phyloP scores from a whole-genome alignment of 2,888 invertebrate genomes.

The Pardosa pseudoannulata region DNA sequence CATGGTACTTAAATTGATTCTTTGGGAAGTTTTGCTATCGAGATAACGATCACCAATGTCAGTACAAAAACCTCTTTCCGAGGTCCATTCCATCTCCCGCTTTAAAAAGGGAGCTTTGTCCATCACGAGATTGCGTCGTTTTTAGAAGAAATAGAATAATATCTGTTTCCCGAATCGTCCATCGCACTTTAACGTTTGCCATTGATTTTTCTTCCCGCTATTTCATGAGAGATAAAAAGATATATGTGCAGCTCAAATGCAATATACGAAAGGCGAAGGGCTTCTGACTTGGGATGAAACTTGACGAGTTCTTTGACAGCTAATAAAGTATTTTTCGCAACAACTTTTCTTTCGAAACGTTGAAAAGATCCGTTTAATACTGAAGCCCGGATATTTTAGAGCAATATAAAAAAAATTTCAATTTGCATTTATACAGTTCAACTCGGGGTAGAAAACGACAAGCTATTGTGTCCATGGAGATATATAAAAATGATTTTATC shows the following conservation, averaged over 20 bases:
- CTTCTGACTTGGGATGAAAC: no score
- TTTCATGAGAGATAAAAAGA: conserved; percentile 6
- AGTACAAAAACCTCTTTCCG: conserved; percentile 3
- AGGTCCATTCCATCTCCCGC: background rate
- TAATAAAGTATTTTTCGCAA: no score
- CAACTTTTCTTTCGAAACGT: no score
- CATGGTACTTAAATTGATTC: conserved; percentile 8
- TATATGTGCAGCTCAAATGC: background rate
- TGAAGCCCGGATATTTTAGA: no score
- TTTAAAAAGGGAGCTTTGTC: background rate
- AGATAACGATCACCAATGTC: conserved; percentile 13
- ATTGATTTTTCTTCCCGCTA: background rate
- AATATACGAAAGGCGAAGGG: background rate
- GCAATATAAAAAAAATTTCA: no score
- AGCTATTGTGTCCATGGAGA: no score
- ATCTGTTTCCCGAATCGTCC: conserved; percentile 3
- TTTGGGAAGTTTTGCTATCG: conserved; percentile 10
- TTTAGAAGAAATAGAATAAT: conserved; percentile 3
- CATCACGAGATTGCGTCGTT: conserved; percentile 10
- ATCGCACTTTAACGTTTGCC: background rate
- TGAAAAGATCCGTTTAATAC: no score
- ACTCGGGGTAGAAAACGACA: no score
- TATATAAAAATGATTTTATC: no score
- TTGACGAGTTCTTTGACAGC: no score
- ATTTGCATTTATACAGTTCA: no score